These are phyloP conservation scores for Ciconia nigra DNA, from an alignment of 2,797 vertebrate species.

Conservation along the genomic window DNA sequence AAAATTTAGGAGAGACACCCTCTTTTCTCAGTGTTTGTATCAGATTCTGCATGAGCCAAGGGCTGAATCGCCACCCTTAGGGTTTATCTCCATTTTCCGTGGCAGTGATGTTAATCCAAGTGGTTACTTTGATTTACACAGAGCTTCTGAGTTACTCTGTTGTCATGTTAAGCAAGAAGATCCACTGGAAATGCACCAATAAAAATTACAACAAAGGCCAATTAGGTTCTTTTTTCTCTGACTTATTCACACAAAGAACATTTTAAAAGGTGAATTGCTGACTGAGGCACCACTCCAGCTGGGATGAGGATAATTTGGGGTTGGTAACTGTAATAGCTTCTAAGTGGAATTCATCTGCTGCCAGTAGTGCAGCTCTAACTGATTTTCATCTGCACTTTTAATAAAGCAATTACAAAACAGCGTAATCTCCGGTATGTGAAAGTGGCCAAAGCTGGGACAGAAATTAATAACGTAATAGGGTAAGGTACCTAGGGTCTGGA, in stretches of 20 bases:
- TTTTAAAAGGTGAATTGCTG: conserved; percentile 41
- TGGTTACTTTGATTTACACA: neutral
- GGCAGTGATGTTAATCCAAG: neutral
- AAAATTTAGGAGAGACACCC: neutral
- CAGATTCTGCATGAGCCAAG: neutral
- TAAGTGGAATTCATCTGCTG: conserved; percentile 34
- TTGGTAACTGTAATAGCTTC: conserved; percentile 16
- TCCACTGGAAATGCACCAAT: neutral
- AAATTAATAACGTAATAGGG: neutral
- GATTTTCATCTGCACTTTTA: conserved; percentile 28
- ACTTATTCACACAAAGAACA: neutral
- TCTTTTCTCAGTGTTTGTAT: neutral
- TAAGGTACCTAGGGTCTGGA: neutral
- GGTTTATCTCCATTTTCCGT: neutral
- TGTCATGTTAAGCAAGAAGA: neutral
- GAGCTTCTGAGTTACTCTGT: neutral
- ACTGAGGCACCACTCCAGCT: conserved; percentile 8
- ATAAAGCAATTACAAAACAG: conserved; percentile 24
- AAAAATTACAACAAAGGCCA: conserved; percentile 11
- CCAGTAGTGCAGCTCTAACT: neutral
- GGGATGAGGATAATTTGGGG: conserved; percentile 9
- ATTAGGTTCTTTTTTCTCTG: neutral
- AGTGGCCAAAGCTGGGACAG: neutral
- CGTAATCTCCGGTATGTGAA: neutral
- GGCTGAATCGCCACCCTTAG: neutral